Percentiles rank a stretch among this genome's conserved stretches.
phyloP scores from a whole-genome alignment of 2,797 vertebrate species.

The Catostomus latipinnis region DNA sequence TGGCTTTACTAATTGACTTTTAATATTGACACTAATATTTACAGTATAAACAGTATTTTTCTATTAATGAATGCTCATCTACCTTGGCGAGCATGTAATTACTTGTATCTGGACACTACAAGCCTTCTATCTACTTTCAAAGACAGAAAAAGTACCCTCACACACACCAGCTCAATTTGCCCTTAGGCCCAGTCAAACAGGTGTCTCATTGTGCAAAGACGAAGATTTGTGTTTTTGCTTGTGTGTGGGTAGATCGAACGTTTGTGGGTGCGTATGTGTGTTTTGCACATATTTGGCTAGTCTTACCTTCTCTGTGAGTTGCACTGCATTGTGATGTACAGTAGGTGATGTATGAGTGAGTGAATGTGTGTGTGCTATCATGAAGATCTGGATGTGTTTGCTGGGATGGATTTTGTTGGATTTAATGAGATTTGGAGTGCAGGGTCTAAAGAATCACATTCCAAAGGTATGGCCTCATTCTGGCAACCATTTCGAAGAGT shows the following conservation, averaged over 20 bases:
- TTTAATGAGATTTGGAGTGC: constrained; percentile 60
- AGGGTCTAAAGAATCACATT: constrained; percentile 57
- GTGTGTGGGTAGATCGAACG: constrained; percentile 15
- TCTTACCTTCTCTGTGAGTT: neutral
- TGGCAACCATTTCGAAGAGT: neutral
- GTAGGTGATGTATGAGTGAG: constrained; percentile 22
- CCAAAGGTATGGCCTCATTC: constrained; percentile 47
- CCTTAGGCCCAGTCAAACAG: constrained; percentile 38
- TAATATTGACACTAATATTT: neutral
- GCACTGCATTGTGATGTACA: neutral
- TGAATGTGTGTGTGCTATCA: constrained; percentile 55
- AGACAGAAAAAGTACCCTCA: neutral
- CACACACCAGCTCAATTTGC: constrained; percentile 1
- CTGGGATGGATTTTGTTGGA: constrained; percentile 72
- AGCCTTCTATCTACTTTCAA: neutral
- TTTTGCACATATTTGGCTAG: constrained; percentile 39
- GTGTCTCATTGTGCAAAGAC: constrained; percentile 37
- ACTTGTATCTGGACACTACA: constrained; percentile 37
- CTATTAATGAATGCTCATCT: neutral
- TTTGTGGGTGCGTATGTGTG: constrained; percentile 33
- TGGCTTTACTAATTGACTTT: too few relatives aligned
- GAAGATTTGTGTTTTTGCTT: constrained; percentile 10
- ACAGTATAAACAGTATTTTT: neutral
- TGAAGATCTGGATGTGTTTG: constrained; percentile 60
- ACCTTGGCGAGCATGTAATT: constrained; percentile 1